Conservation (phyloP, 2,888 invertebrate genomes). For the Cataglyphis livida region DNA sequence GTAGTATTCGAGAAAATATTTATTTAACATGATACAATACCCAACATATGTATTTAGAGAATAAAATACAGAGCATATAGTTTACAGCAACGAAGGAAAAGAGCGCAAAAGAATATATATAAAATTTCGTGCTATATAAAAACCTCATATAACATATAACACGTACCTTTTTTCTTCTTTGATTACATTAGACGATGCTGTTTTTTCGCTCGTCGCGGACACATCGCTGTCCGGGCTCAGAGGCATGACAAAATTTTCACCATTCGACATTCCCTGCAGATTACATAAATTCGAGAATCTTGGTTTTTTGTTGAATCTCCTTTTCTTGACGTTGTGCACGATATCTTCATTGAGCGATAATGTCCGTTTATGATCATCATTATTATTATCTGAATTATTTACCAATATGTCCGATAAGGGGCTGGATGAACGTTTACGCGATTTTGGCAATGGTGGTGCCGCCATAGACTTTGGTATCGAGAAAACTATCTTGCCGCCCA, state of each 20-base stretch:
- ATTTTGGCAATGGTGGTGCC: constrained; percentile 78
- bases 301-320: constrained; percentile 80
- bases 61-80: neutral
- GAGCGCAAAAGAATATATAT: neutral
- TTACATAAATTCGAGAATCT: constrained; percentile 71
- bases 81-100: neutral
- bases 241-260: constrained; percentile 84
- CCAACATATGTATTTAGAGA: neutral
- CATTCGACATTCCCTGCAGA: constrained; percentile 78
- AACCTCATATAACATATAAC: constrained; percentile 1
- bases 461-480: constrained; percentile 77
- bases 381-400: constrained; percentile 81
- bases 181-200: constrained; percentile 71
- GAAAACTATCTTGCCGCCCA: constrained; percentile 74
- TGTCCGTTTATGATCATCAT: constrained; percentile 74
- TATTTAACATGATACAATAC: constrained; percentile 9
- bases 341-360: constrained; percentile 68
- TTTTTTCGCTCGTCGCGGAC: constrained; percentile 83
- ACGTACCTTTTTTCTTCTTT: constrained; percentile 83
- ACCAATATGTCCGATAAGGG: constrained; percentile 80
- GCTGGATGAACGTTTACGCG: constrained; percentile 77
- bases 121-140: neutral
- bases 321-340: constrained; percentile 73
- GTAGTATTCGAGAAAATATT: constrained; percentile 5
- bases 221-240: constrained; percentile 85